Conservation (phyloP, 2,888 invertebrate genomes). For the Tetragnatha montana region DNA sequence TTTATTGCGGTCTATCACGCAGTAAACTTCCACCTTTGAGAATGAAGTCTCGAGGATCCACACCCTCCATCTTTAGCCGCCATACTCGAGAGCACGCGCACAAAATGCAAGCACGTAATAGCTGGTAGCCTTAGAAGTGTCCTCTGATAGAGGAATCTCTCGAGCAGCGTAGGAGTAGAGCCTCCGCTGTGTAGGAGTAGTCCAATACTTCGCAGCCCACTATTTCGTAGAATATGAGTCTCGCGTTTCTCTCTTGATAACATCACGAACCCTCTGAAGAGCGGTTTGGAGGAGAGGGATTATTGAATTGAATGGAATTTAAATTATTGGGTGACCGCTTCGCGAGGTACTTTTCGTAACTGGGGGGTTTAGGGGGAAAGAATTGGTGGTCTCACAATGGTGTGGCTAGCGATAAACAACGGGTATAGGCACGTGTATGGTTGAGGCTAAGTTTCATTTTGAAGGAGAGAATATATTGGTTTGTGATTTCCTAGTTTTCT, state of each 20-base stretch:
- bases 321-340: neutral
- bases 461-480: too few relatives aligned
- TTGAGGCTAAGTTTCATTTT: too few relatives aligned
- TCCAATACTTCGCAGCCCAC: neutral
- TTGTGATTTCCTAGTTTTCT: too few relatives aligned
- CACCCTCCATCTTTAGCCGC: neutral
- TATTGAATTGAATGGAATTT: neutral
- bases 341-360: neutral
- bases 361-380: neutral
- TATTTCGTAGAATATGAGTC: neutral
- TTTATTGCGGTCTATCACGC: neutral
- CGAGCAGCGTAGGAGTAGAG: neutral
- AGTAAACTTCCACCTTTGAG: neutral
- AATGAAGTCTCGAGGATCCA: neutral
- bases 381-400: too few relatives aligned
- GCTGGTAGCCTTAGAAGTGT: neutral
- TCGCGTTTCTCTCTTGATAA: neutral
- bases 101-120: conserved; percentile 25
- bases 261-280: neutral
- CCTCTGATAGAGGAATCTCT: neutral
- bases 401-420: too few relatives aligned
- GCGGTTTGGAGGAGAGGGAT: neutral
- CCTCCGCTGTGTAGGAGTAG: neutral
- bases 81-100: conserved; percentile 16
- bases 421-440: too few relatives aligned